Base-by-base conservation (phyloP, 2,888 invertebrate genomes). In the Eristalinus sepulchralis region DNA sequence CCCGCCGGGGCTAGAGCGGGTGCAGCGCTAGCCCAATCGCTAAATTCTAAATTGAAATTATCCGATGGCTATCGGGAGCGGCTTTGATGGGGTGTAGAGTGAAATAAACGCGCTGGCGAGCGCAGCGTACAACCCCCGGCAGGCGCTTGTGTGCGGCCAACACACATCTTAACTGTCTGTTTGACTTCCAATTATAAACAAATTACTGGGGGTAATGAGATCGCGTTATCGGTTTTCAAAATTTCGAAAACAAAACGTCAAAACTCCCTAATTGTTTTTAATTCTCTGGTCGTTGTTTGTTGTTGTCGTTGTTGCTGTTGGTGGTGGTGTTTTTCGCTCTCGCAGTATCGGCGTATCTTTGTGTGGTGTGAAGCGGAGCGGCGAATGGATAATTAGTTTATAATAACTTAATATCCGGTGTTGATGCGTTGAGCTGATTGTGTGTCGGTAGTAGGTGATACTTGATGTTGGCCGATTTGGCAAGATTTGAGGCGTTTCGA, bases 141-240 rank as follows among this genome's bases (percentile, higher is more conserved):
- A 76, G 66, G 64, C n/a, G 27, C 20, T 59, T 20, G 6, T 20
- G 6, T n/a, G 39, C 39, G n/a, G 39, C n/a, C 39, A 47, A 13
- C 27, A 55, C 75, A 59, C 36, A 72, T 39, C 34, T 39, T 72
- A 81, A 77, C 67, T 84, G 67, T 82, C 20, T 73, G 72, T 82
- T 85, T 82, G 82, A 85, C 82, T 85, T 82, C 85, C 82, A 85
- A 85, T 85, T 85, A 85, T 82, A 85, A 85, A 85, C 85, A 82
- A 82, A 85, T 85, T 85, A 85, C 85, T 72, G 73, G 22, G 64
- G 85, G 85, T 85, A 85, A 85, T 85, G 85, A 85, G 85, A 85
- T 82, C 85, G 85, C 82, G 85, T 85, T 85, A 85, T 85, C 85
- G 85, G 82, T 85, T 85, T 82, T 82, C 77, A 64, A 82, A 85